These are phyloP conservation scores for Cyphomyrmex costatus DNA, from an alignment of 1,140 invertebrate species.

Conservation along the genomic window DNA sequence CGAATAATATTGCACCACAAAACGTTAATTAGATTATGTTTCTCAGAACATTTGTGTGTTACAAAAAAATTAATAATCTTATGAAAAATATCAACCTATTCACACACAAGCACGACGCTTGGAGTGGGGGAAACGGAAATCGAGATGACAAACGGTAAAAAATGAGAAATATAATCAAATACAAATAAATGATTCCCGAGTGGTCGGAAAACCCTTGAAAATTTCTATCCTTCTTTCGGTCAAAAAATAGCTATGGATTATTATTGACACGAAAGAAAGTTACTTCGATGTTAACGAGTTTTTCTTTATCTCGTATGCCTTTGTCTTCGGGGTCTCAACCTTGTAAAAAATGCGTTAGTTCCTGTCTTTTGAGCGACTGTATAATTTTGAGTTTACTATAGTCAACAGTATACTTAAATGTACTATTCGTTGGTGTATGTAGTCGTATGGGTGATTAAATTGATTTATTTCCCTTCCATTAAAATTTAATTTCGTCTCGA, in stretches of 20 bases:
- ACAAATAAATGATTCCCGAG: too few species aligned
- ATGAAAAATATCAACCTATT: too few species aligned
- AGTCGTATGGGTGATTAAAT: neutral
- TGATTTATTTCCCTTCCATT: conserved; percentile 31
- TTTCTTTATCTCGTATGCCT: neutral
- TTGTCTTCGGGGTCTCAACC: neutral
- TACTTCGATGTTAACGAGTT: conserved; percentile 16
- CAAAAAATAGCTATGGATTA: conserved; percentile 7
- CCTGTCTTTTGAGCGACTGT: neutral
- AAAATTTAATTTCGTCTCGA: conserved; percentile 32
- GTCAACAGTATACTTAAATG: neutral
- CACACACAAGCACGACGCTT: too few species aligned
- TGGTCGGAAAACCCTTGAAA: too few species aligned
- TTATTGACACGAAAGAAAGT: neutral
- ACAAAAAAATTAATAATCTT: too few species aligned
- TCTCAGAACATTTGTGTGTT: too few species aligned
- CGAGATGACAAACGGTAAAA: too few species aligned
- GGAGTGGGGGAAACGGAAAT: too few species aligned
- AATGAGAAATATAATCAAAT: too few species aligned
- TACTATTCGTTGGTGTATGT: conserved; percentile 3
- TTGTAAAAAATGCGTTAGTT: neutral
- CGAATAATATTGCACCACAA: too few species aligned
- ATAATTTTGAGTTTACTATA: conserved; percentile 7
- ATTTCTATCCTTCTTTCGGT: too few species aligned
- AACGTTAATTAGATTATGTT: too few species aligned